Base-by-base conservation (phyloP, 2,113 vertebrate species). In the Calidris pygmaea region DNA sequence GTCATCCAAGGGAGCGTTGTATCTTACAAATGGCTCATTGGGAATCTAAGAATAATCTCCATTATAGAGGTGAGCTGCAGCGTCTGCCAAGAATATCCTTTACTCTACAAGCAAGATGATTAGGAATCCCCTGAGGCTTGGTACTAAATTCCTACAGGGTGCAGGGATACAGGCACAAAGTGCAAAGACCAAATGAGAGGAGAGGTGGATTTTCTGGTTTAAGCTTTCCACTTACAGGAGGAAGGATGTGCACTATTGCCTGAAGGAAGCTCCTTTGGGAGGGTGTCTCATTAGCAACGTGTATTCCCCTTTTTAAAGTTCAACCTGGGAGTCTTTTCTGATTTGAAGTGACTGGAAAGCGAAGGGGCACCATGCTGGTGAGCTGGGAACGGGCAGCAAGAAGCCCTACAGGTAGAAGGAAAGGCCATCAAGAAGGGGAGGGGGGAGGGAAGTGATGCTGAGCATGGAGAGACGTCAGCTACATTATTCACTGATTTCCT, bases 341-440 rank as follows among this genome's bases (percentile, higher is more conserved):
- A 94, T 97, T 50, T 3, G 7, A 96, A 89, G 34, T 89, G 92
- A 70, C 82, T 92, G 81, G 50, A 56, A 94, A 84, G 85, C 0
- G 1, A n/a, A n/a, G 52, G 78, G 67, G 52, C 48, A 90, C 77
- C 0, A 7, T 73, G 47, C 55, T 91, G 81, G 35, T 67, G 66
- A 71, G 62, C 55, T 88, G 74, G 60, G 30, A 76, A 63, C 39
- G 35, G 52, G 77, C 59, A 90, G 66, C 34, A 74, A 87, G 89
- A 92, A 85, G 65, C 65, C 88, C 78, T 95, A 71, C 79, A 96
- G 87, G 59, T 90, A 85, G 85, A 93, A 90, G 45, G n/a, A 95
- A 71, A 89, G 92, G 79, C 87, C 66, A 89, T 14, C 12, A 48
- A 47, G 70, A 86, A 79, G 39, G 16, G 39, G 17, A 79, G 26